Evolutionary conservation across 2,113 vertebrate genomes (phyloP), one percentile per base, ranked within the genome.

Genomic region (Cololabis saira): DNA sequence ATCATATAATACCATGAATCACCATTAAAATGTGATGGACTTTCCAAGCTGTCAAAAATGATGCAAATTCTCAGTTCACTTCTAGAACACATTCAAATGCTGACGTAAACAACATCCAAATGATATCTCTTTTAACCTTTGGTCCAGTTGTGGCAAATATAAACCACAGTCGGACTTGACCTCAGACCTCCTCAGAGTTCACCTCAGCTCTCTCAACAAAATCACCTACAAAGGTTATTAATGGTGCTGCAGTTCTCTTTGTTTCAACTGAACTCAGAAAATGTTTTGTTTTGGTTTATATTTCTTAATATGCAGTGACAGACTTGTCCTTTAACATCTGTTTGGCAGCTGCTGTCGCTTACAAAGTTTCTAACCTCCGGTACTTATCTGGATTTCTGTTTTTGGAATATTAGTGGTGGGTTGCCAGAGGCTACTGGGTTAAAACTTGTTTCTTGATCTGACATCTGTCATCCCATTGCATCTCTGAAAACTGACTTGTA

Each of bases 281-380:
- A 37, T 1, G 24, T 27, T 27, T 27, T 27, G 24, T 27, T 27
- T 27, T 27, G 24, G 2, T 2, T 5, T 27, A 16, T 14, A 3
- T 44, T 7, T 45, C n/a, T n/a, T 45, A 45, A 5, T 17, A 12
- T n/a, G 4, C 37, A 24, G 5, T 24, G 18, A 51, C 52, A 63
- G 33, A 21, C 47, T 61, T 40, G 14, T 37, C 33, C 33, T 37
- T 7, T 57, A 49, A 76, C 63, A 45, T 66, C 22, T 66, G 56
- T 19, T 69, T 24, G 21, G 54, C 67, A 71, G 71, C 58, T 64
- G 24, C 40, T 64, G 43, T 56, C 42, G 53, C 40, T 53, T 11
- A 37, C 37, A 24, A 9, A 22, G 50, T 48, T 61, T 52, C 10
- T 67, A 57, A 67, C 22, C 67, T 58, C 24, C 8, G 3, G 7